Conservation (phyloP, 2,797 vertebrate genomes). For the Chiloscyllium punctatum region DNA sequence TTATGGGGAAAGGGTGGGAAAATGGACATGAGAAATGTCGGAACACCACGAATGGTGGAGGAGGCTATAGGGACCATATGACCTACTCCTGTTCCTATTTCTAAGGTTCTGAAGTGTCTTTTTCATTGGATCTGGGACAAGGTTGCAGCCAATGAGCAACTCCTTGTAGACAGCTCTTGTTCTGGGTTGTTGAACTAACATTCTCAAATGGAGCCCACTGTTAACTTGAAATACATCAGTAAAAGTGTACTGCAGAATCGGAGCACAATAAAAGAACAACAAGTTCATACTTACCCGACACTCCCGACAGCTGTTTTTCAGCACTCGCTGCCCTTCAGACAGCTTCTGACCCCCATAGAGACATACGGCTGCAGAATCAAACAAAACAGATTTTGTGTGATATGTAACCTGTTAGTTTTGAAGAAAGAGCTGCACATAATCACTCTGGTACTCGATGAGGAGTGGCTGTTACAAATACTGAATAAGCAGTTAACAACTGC, state of each 20-base stretch:
- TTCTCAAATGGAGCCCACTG: background rate
- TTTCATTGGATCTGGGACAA: background rate
- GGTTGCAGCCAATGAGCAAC: too few species aligned
- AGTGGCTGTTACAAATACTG: background rate
- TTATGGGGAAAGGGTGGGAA: too few species aligned
- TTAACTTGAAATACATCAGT: background rate
- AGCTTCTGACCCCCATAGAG: slow-evolving; percentile 76
- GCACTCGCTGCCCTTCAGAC: slow-evolving; percentile 75
- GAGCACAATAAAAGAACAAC: background rate
- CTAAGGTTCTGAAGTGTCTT: too few species aligned
- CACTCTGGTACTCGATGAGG: background rate
- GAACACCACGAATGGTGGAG: too few species aligned
- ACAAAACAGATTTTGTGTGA: slow-evolving; percentile 22
- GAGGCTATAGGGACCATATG: too few species aligned
- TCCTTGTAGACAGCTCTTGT: background rate
- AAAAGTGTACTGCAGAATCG: too few species aligned
- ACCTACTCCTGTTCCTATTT: too few species aligned
- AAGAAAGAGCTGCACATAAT: background rate
- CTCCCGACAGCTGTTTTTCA: slow-evolving; percentile 80
- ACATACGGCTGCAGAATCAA: slow-evolving; percentile 71
- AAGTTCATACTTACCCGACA: slow-evolving; percentile 69
- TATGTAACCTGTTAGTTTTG: background rate
- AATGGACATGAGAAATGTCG: too few species aligned
- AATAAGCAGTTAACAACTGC: background rate
- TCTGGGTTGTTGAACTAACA: background rate